Percentiles rank a stretch among this genome's conserved stretches.
These are phyloP conservation scores for Vombatus ursinus DNA, from an alignment of 2,113 vertebrate species.

Conservation along the genomic window DNA sequence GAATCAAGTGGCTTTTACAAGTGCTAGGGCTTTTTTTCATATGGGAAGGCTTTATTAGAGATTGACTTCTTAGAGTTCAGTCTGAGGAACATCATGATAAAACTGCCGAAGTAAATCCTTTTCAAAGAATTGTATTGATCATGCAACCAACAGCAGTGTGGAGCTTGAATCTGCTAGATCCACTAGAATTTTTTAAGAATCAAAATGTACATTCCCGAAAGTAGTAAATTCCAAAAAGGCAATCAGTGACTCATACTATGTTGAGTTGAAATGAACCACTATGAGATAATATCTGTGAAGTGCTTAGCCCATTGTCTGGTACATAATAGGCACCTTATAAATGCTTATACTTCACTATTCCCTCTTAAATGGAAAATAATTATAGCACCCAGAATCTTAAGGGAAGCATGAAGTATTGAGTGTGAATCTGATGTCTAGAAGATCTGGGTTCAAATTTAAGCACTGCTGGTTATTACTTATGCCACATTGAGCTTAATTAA, in stretches of 20 bases:
- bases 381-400: slow-evolving; percentile 2
- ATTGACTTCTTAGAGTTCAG: slow-evolving; percentile 18
- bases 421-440: not conserved
- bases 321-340: not conserved
- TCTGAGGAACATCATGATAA: slow-evolving; percentile 15
- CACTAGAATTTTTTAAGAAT: not conserved
- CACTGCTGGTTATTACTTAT: not conserved
- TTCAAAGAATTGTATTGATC: slow-evolving; percentile 12
- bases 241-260: not conserved
- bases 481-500: too few species aligned
- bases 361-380: slow-evolving; percentile 31
- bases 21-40: not conserved
- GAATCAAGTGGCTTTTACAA: slow-evolving; percentile 14
- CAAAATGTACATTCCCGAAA: not conserved
- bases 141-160: not conserved
- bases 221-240: not conserved
- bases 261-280: not conserved
- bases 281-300: not conserved
- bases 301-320: not conserved
- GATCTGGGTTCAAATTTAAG: not conserved
- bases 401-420: not conserved
- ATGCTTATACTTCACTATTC: not conserved
- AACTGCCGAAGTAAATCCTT: slow-evolving; percentile 16
- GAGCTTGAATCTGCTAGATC: not conserved
- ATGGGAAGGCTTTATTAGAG: not conserved